phyloP scores from a whole-genome alignment of 2,797 vertebrate species.

The Erpetoichthys calabaricus region DNA sequence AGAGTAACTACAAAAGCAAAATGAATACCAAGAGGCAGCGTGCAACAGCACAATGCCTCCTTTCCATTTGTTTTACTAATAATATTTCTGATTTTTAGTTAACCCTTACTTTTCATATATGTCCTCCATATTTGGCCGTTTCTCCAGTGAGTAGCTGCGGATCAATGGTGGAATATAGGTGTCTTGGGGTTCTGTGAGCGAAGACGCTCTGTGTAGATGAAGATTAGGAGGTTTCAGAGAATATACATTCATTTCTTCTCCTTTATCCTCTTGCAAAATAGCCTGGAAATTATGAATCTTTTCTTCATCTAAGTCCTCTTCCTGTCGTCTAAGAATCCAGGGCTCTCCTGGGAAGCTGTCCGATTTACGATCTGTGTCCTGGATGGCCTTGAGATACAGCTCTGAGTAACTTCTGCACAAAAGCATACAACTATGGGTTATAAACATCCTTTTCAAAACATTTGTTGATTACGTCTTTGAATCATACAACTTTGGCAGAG shows the following conservation, averaged over 20 bases:
- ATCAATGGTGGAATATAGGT: conserved; percentile 23
- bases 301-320: conserved; percentile 30
- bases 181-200: conserved; percentile 31
- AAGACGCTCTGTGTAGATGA: conserved; percentile 52
- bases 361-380: conserved; percentile 60
- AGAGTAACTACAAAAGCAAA: too few species aligned
- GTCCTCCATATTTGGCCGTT: conserved; percentile 29
- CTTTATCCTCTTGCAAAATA: conserved; percentile 18
- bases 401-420: conserved; percentile 72
- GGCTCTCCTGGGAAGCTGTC: conserved; percentile 48
- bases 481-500: conserved; percentile 8
- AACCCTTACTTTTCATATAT: conserved; percentile 29
- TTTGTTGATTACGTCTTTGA: too few species aligned
- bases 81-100: too few species aligned
- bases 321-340: conserved; percentile 56
- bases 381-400: conserved; percentile 74
- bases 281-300: conserved; percentile 12
- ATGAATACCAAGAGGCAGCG: too few species aligned
- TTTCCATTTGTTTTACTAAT: too few species aligned
- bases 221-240: conserved; percentile 23
- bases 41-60: too few species aligned
- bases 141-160: conserved; percentile 54
- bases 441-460: conserved; percentile 8
- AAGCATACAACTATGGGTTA: conserved; percentile 1
- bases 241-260: conserved; percentile 22